Evolutionary conservation across 2,888 invertebrate genomes (phyloP).

Genomic region (Elysia crispata): DNA sequence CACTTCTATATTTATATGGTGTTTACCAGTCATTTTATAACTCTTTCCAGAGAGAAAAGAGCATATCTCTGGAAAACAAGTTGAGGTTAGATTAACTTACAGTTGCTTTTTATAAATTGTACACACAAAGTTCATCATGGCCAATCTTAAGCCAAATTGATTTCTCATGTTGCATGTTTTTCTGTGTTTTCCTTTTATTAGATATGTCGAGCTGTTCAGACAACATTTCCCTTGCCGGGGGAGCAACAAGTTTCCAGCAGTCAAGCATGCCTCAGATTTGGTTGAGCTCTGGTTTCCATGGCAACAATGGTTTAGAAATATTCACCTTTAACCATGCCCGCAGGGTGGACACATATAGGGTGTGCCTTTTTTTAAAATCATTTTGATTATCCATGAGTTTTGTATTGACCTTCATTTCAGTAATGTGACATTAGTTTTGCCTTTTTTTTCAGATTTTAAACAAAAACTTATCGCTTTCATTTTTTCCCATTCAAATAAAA

Average conservation of each 20-base stretch:
- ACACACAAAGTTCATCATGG: background rate
- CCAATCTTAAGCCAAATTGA: background rate
- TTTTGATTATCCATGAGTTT: conserved; percentile 3
- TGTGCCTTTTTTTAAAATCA: conserved; percentile 20
- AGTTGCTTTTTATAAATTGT: too few species aligned
- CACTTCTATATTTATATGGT: too few species aligned
- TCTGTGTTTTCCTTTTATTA: background rate
- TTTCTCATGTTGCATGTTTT: background rate
- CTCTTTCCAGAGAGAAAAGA: too few species aligned
- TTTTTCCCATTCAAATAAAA: too few species aligned
- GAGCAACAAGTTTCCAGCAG: too few species aligned
- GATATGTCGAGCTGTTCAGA: conserved; percentile 3
- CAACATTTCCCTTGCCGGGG: conserved; percentile 14
- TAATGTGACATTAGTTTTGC: too few species aligned
- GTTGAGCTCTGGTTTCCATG: conserved; percentile 50
- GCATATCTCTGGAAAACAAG: too few species aligned
- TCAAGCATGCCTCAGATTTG: conserved; percentile 49
- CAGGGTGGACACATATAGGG: conserved; percentile 53
- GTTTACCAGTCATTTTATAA: too few species aligned
- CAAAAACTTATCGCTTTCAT: too few species aligned
- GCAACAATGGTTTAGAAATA: conserved; percentile 49
- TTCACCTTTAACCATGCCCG: conserved; percentile 51
- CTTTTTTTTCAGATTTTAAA: too few species aligned
- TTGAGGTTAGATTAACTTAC: too few species aligned
- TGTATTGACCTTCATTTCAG: too few species aligned